Evolutionary conservation across 2,888 invertebrate genomes (phyloP).

Genomic region (Hetaerina titia): DNA sequence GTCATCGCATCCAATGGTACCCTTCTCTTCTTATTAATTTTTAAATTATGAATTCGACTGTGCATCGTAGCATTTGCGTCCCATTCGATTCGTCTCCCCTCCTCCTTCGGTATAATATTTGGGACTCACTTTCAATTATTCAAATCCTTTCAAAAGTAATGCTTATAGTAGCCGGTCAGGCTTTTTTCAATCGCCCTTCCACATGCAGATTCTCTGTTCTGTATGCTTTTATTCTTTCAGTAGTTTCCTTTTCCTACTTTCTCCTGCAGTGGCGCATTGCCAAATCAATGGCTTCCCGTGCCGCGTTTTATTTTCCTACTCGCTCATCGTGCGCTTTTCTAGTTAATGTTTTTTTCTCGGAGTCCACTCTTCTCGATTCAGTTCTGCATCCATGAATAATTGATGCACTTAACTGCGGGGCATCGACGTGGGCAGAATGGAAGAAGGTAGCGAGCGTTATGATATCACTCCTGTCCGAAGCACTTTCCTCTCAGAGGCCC

Average conservation of each 20-base stretch:
- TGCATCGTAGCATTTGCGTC: no score
- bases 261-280: background rate
- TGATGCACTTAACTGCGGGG: background rate
- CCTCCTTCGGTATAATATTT: no score
- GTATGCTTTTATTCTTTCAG: background rate
- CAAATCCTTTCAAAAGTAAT: no score
- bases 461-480: background rate
- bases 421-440: background rate
- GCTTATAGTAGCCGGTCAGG: no score
- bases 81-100: no score
- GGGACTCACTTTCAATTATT: no score
- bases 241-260: background rate
- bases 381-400: slow-evolving; percentile 21
- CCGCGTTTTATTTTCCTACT: background rate
- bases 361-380: background rate
- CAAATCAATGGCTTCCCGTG: background rate
- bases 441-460: background rate
- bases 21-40: no score
- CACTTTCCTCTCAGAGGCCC: background rate
- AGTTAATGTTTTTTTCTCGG: background rate
- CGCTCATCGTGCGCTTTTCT: background rate
- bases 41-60: no score
- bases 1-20: no score
- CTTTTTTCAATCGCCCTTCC: background rate
- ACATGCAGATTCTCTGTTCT: background rate